Evolutionary conservation across 1,140 invertebrate species (phyloP), one percentile per base, ranked within the genome.

Genomic region (Globodera rostochiensis): DNA sequence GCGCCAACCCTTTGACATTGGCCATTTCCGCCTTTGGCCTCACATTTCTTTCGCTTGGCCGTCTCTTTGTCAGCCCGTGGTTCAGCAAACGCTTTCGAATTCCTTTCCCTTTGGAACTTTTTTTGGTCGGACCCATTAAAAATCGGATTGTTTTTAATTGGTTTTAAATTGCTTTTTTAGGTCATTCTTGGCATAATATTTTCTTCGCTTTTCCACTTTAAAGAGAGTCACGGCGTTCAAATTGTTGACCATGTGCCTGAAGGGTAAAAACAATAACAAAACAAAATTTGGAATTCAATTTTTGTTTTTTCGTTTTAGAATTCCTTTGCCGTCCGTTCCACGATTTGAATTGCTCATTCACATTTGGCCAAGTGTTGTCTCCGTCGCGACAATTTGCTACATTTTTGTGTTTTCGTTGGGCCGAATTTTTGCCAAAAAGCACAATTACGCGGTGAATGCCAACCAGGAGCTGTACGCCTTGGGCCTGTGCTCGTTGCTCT

Each of bases 381-480:
- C 91, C 45, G 90, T 93, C 47, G 90, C 91, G 21, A 90, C 93
- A 74, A 92, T 93, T 73, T 90, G 91, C 9, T 93, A 91, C 89
- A 92, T 92, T 76, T 91, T 93, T 71, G 91, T 91, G 36, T 90
- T 92, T 25, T 93, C 92, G n/a, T 90, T 93, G 90, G 91, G 90
- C 6, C 92, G 93, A 86, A 89, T 92, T 57, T 91, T 92, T 79
- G 91, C 92, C 21, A 92, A 91, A 79, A 92, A 92, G 85, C 90
- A 93, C 86, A 90, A 91, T 76, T 93, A 93, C 87, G 89, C 90
- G 73, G 89, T 92, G 46, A 90, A 92, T 84, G 86, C 92, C 21
- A 92, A 92, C 83, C 92, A 93, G 91, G 92, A 93, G 84, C 85
- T 93, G 76, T 84, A 92, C 75, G 92, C 92, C 9, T 90, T 92